Conservation (phyloP, 2,888 invertebrate genomes). For the Poecilobothrus nobilitatus region DNA sequence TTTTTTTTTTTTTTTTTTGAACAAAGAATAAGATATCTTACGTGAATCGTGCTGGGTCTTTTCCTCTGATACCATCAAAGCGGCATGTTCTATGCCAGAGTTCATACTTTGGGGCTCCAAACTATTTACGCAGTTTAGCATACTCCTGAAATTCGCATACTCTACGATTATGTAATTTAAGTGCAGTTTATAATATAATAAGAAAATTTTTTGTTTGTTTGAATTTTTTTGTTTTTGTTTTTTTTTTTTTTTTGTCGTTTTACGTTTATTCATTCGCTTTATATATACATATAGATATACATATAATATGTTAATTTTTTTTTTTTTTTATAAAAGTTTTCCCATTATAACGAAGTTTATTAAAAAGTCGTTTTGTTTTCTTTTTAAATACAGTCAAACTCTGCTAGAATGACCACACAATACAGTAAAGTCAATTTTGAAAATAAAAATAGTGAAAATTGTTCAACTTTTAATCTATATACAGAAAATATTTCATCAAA, state of each 20-base stretch:
- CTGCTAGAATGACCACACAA: too few species aligned
- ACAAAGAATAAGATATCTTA: slow-evolving; percentile 49
- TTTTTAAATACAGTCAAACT: too few species aligned
- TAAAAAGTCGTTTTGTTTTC: too few species aligned
- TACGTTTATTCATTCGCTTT: neutral
- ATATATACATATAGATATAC: neutral
- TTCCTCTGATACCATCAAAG: slow-evolving; percentile 68
- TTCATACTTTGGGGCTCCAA: slow-evolving; percentile 79
- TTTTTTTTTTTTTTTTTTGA: slow-evolving; percentile 20
- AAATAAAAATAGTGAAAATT: too few species aligned
- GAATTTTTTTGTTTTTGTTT: slow-evolving; percentile 22
- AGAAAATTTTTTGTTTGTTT: too few species aligned
- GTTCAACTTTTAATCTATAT: too few species aligned
- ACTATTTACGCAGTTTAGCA: slow-evolving; percentile 92
- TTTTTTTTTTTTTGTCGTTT: slow-evolving; percentile 19
- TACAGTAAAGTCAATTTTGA: too few species aligned
- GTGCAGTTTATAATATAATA: slow-evolving; percentile 37
- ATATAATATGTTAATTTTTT: neutral
- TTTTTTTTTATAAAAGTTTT: neutral
- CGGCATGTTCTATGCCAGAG: slow-evolving; percentile 65
- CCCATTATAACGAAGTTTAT: too few species aligned
- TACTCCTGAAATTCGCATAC: slow-evolving; percentile 69
- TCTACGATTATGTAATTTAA: slow-evolving; percentile 47
- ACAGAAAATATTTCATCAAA: too few species aligned
- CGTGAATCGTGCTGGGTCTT: slow-evolving; percentile 72